phyloP scores from a whole-genome alignment of 2,888 invertebrate genomes.

The Stratiomys singularior region DNA sequence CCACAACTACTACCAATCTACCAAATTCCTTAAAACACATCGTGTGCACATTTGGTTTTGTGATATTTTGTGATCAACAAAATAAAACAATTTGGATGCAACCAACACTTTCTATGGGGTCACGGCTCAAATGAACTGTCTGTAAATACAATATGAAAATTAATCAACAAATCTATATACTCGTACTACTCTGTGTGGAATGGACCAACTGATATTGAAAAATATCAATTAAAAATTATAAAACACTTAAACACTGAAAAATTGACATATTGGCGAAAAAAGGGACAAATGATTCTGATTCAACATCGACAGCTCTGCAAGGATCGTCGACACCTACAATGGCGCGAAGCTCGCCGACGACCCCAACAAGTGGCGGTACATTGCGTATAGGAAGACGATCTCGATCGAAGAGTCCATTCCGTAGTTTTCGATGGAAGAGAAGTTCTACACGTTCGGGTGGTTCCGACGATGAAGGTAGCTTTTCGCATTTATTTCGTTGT shows the following conservation, averaged over 20 bases:
- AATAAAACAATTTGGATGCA: constrained; percentile 1
- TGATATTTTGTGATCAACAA: constrained; percentile 8
- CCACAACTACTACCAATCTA: constrained; percentile 9
- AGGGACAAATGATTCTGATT: constrained; percentile 47
- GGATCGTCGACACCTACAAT: constrained; percentile 36
- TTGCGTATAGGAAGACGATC: constrained; percentile 68
- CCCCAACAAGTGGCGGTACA: constrained; percentile 62
- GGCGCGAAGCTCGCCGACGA: constrained; percentile 49
- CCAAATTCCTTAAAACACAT: neutral
- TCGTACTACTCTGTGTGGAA: constrained; percentile 18
- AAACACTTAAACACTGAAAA: constrained; percentile 17
- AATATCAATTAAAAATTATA: neutral
- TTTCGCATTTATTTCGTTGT: constrained; percentile 38
- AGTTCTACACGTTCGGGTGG: constrained; percentile 73
- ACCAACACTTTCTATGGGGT: constrained; percentile 16
- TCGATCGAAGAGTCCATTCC: constrained; percentile 93
- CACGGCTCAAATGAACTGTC: neutral
- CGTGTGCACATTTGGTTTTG: constrained; percentile 20
- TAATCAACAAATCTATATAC: neutral
- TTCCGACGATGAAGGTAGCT: constrained; percentile 74
- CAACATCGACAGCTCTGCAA: constrained; percentile 46
- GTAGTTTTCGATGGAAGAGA: constrained; percentile 92
- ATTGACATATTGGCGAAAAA: constrained; percentile 22
- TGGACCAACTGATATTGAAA: neutral
- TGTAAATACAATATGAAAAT: constrained; percentile 12